Conservation (phyloP, 2,113 vertebrate species). For the Brachirus orientalis region DNA sequence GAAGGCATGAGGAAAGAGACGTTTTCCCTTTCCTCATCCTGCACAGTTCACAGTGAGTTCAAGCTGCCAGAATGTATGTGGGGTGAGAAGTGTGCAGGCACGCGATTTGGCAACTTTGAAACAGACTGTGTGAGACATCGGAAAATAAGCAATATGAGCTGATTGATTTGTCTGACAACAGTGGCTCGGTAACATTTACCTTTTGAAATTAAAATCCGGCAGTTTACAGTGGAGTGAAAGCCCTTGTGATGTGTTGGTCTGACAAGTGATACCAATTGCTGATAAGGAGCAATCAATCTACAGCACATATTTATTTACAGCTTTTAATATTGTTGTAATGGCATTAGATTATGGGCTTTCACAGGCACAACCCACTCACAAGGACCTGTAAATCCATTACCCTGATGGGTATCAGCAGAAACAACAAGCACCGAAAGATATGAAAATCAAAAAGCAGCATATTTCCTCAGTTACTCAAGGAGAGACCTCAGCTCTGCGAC, state of each 20-base stretch:
- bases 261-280: slow-evolving; percentile 29
- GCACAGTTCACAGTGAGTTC: slow-evolving; percentile 64
- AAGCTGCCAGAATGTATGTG: slow-evolving; percentile 45
- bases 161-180: slow-evolving; percentile 31
- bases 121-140: slow-evolving; percentile 25
- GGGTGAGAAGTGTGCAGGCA: slow-evolving; percentile 41
- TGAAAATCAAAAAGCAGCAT: slow-evolving; percentile 18
- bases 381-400: slow-evolving; percentile 38
- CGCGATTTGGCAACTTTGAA: slow-evolving; percentile 43
- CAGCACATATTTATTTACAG: slow-evolving; percentile 5
- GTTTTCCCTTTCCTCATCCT: slow-evolving; percentile 62
- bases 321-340: slow-evolving; percentile 9
- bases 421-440: slow-evolving; percentile 19
- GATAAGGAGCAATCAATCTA: slow-evolving; percentile 31
- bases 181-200: slow-evolving; percentile 11
- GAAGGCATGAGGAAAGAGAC: slow-evolving; percentile 61
- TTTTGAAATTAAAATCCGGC: slow-evolving; percentile 14
- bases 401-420: slow-evolving; percentile 46
- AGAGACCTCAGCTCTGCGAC: slow-evolving; percentile 25
- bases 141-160: slow-evolving; percentile 51
- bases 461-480: background rate
- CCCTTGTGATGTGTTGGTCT: slow-evolving; percentile 18
- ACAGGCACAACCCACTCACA: too few relatives aligned
- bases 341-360: slow-evolving; percentile 26
- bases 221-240: slow-evolving; percentile 34